A percentile compares a stretch with the other conserved stretches of the same genome.
These are phyloP conservation scores for Drosophila meridionalis DNA, from an alignment of 2,888 invertebrate species.

Conservation along the genomic window DNA sequence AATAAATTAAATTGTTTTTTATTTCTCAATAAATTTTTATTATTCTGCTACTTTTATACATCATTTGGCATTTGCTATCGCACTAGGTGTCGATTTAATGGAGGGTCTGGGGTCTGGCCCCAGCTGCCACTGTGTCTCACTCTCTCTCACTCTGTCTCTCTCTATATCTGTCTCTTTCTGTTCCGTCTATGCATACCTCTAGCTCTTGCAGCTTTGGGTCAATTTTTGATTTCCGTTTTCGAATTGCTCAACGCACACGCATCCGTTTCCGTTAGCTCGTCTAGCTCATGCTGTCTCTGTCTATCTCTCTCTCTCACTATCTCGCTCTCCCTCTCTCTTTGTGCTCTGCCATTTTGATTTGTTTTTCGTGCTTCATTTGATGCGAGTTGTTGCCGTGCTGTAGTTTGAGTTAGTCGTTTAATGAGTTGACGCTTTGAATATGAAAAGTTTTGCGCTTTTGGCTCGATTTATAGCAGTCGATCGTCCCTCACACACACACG, in stretches of 20 bases:
- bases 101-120: conserved; percentile 11
- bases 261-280: conserved; percentile 71
- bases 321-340: no score
- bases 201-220: conserved; percentile 68
- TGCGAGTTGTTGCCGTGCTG: conserved; percentile 49
- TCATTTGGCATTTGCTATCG: conserved; percentile 61
- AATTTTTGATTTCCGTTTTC: conserved; percentile 80
- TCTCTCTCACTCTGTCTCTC: neutral
- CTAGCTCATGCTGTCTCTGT: conserved; percentile 40
- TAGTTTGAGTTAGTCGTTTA: conserved; percentile 73
- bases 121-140: neutral
- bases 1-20: conserved; percentile 85
- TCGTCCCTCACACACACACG: neutral
- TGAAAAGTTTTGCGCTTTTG: conserved; percentile 65
- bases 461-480: conserved; percentile 66
- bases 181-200: neutral
- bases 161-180: neutral
- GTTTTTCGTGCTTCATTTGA: conserved; percentile 79
- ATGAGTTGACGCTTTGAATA: conserved; percentile 81
- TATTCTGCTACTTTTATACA: conserved; percentile 80
- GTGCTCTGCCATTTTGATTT: conserved; percentile 70
- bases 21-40: conserved; percentile 84
- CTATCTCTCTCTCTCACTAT: no score
- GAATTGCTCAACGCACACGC: conserved; percentile 78
- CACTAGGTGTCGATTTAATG: conserved; percentile 79